A percentile compares a stretch with the other conserved stretches of the same genome.
Evolutionary conservation across 2,113 vertebrate genomes (phyloP).

Genomic region (Hystrix brachyura): DNA sequence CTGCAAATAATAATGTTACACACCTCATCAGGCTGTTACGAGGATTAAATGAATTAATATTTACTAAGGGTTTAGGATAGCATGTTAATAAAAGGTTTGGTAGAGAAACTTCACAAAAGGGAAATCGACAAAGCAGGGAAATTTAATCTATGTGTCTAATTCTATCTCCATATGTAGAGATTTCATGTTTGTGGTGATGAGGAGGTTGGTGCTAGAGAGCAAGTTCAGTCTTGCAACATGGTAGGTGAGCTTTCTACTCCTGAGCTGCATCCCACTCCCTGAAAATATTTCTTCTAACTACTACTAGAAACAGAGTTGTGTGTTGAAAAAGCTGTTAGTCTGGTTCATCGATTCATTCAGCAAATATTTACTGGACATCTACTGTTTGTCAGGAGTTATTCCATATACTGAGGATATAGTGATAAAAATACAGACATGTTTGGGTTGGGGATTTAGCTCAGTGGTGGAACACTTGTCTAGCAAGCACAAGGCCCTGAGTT

Average conservation of each 20-base stretch:
- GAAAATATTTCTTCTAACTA: background rate
- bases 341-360: background rate
- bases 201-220: background rate
- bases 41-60: background rate
- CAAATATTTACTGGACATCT: background rate
- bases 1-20: background rate
- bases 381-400: background rate
- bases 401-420: background rate
- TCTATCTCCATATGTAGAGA: background rate
- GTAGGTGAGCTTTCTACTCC: background rate
- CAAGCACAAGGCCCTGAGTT: too few species aligned
- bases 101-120: constrained; percentile 29
- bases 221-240: background rate
- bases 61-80: background rate
- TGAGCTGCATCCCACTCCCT: background rate
- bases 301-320: background rate
- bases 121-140: constrained; percentile 4
- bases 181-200: background rate
- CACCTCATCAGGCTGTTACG: background rate
- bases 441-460: too few species aligned
- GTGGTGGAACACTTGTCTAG: too few species aligned
- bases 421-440: background rate
- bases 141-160: background rate
- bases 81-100: background rate
- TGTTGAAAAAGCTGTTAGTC: background rate